Conservation (phyloP, 1,140 invertebrate species). For the Magallana gigas region DNA sequence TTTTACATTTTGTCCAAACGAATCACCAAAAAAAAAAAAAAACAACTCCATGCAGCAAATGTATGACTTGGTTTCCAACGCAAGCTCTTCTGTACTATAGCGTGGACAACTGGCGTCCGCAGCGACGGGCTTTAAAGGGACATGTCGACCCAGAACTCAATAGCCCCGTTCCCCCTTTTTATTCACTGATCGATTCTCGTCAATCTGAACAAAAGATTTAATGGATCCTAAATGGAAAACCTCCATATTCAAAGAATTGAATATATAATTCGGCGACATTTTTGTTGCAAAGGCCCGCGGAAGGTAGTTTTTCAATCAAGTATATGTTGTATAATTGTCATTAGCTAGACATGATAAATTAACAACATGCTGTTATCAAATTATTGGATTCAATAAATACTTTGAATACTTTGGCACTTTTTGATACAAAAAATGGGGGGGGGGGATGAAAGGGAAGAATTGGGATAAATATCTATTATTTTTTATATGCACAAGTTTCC, state of each 20-base stretch:
- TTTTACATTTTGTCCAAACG: constrained; percentile 12
- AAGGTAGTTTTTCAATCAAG: background rate
- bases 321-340: background rate
- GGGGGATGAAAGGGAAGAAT: too few relatives aligned
- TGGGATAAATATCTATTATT: too few relatives aligned
- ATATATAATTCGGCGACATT: background rate
- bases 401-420: background rate
- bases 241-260: background rate
- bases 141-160: background rate
- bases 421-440: background rate
- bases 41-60: background rate
- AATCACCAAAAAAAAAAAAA: background rate
- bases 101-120: background rate
- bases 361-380: background rate
- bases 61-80: background rate
- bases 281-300: background rate
- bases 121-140: constrained; percentile 10
- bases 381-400: background rate
- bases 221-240: background rate
- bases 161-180: background rate
- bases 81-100: background rate
- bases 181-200: background rate
- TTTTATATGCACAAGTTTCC: background rate
- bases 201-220: constrained; percentile 11
- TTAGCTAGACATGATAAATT: background rate